Conservation (phyloP, 1,140 invertebrate genomes). For the Aphidius ervi region DNA sequence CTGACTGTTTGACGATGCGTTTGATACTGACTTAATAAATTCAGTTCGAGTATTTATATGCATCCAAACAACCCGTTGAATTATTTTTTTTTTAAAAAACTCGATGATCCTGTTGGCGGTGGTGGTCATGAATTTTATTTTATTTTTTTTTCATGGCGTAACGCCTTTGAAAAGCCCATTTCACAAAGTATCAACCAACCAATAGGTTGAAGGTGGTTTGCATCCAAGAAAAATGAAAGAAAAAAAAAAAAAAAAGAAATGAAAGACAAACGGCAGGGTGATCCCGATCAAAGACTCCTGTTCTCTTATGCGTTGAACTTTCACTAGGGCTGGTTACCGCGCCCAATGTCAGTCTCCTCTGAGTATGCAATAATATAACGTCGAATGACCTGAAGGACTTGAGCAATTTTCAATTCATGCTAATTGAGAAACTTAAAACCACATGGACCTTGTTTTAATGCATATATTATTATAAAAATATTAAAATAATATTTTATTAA, state of each 20-base stretch:
- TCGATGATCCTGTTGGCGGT: background rate
- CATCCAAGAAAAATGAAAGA: background rate
- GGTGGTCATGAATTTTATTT: conserved; percentile 1
- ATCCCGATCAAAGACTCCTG: background rate
- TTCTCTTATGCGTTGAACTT: conserved; percentile 3
- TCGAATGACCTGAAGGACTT: no score
- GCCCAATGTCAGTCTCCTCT: conserved; percentile 12
- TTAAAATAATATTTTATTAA: no score
- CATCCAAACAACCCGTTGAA: conserved; percentile 3
- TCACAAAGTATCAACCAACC: background rate
- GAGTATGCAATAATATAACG: no score
- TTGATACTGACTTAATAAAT: conserved; percentile 15
- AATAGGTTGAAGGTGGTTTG: background rate
- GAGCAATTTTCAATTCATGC: no score
- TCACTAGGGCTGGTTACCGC: conserved; percentile 14
- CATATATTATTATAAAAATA: no score
- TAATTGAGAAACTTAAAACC: no score
- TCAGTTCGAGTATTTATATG: conserved; percentile 12
- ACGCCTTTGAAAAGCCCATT: conserved; percentile 3
- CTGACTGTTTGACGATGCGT: conserved; percentile 2
- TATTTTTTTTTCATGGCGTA: background rate
- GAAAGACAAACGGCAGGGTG: background rate
- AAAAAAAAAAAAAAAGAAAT: conserved; percentile 6
- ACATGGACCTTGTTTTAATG: no score
- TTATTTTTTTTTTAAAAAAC: no score